These are phyloP conservation scores for Drosophila burlai DNA, from an alignment of 1,140 invertebrate species.

Conservation along the genomic window DNA sequence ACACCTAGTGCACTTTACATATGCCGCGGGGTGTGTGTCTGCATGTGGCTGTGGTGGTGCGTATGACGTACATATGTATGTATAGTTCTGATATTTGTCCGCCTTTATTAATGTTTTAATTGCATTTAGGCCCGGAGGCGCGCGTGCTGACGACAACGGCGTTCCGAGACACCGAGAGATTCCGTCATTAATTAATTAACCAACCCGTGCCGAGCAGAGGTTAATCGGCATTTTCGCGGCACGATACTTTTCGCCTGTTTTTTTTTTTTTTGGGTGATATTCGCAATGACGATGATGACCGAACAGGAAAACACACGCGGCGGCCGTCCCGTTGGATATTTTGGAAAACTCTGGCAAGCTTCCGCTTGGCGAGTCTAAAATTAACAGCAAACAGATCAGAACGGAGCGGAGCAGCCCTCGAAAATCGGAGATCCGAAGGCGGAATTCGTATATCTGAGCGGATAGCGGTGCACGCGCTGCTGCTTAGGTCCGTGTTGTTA, in stretches of 20 bases:
- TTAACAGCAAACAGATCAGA: constrained; percentile 55
- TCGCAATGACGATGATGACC: constrained; percentile 24
- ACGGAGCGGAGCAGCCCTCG: constrained; percentile 50
- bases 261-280: constrained; percentile 3
- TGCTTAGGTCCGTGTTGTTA: constrained; percentile 78
- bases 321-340: constrained; percentile 32
- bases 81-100: constrained; percentile 70
- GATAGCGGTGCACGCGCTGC: constrained; percentile 65
- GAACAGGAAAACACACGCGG: constrained; percentile 50
- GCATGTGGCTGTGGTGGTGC: constrained; percentile 14
- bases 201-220: constrained; percentile 58
- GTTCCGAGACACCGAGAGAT: constrained; percentile 48
- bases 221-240: constrained; percentile 68
- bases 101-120: constrained; percentile 81
- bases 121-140: constrained; percentile 76
- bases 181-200: constrained; percentile 81
- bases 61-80: constrained; percentile 29
- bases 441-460: constrained; percentile 60
- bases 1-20: constrained; percentile 70
- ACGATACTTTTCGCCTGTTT: constrained; percentile 47
- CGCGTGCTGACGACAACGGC: constrained; percentile 70
- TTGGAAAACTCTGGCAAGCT: constrained; percentile 60
- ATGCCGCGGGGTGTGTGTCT: constrained; percentile 21
- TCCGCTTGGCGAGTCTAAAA: constrained; percentile 58
- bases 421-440: constrained; percentile 55